These are phyloP conservation scores for Megaptera novaeangliae DNA, from an alignment of 2,113 vertebrate species.

Conservation along the genomic window DNA sequence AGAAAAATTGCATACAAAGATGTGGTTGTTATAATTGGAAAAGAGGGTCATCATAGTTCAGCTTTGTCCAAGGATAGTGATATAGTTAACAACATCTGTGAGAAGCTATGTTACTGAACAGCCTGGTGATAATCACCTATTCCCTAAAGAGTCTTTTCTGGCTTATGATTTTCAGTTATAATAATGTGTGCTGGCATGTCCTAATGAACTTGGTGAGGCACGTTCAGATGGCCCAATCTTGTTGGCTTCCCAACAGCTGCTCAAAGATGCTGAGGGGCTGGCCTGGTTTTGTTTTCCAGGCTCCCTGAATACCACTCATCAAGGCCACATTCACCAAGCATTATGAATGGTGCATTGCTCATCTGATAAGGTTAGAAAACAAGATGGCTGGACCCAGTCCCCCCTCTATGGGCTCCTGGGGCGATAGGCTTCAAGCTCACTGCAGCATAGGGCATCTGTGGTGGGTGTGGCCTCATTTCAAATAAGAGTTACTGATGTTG, in stretches of 20 bases:
- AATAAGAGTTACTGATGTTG: neutral
- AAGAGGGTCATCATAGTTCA: constrained; percentile 8
- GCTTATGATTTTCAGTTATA: constrained; percentile 19
- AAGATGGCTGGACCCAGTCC: neutral
- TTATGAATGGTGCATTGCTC: neutral
- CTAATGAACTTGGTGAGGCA: constrained; percentile 3
- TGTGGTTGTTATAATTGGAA: constrained; percentile 18
- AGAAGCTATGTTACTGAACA: neutral
- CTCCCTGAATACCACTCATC: neutral
- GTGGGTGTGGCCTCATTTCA: neutral
- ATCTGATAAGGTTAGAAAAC: neutral
- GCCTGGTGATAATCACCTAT: neutral
- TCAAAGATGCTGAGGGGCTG: neutral
- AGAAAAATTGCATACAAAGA: constrained; percentile 1
- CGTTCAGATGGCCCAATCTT: neutral
- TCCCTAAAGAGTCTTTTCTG: neutral
- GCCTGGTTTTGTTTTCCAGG: neutral
- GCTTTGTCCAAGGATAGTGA: constrained; percentile 10
- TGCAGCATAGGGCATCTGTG: neutral
- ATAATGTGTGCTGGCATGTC: neutral
- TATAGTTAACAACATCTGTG: neutral
- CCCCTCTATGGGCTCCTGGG: neutral
- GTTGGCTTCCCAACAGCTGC: neutral
- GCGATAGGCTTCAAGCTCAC: neutral
- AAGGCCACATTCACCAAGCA: neutral